Evolutionary conservation across 2,113 vertebrate genomes (phyloP).

Genomic region (Montifringilla adamsi): DNA sequence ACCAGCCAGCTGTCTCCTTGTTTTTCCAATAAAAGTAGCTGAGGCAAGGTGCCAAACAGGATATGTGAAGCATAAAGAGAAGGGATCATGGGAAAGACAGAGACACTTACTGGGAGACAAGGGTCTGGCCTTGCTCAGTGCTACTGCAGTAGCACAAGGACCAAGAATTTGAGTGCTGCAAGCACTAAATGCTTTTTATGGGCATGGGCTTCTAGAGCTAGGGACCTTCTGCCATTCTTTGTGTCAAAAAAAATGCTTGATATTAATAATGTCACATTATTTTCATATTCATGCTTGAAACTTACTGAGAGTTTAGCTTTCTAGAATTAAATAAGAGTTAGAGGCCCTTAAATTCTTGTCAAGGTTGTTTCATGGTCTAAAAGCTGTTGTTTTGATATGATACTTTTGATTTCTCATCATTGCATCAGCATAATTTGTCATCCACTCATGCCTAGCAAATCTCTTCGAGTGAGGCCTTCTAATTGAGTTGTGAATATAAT

Average conservation of each 20-base stretch:
- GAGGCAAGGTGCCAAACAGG: not conserved
- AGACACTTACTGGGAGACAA: not conserved
- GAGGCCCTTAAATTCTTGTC: not conserved
- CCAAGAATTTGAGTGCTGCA: not conserved
- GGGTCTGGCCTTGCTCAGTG: not conserved
- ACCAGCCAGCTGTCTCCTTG: conserved; percentile 47
- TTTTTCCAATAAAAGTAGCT: not conserved
- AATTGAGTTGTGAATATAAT: not conserved
- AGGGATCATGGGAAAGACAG: not conserved
- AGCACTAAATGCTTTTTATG: not conserved
- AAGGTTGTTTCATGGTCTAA: not conserved
- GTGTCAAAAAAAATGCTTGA: not conserved
- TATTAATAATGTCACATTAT: not conserved
- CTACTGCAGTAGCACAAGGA: not conserved
- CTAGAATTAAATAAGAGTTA: not conserved
- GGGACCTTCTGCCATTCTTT: not conserved
- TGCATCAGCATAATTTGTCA: not conserved
- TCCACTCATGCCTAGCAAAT: not conserved
- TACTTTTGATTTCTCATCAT: not conserved
- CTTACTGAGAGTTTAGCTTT: not conserved
- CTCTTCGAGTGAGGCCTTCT: not conserved
- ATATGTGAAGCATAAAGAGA: not conserved
- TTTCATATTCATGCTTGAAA: not conserved
- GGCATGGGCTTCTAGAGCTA: fast-evolving
- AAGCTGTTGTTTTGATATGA: not conserved